Conservation (phyloP, 2,888 invertebrate genomes). For the Parnassius glacialis region DNA sequence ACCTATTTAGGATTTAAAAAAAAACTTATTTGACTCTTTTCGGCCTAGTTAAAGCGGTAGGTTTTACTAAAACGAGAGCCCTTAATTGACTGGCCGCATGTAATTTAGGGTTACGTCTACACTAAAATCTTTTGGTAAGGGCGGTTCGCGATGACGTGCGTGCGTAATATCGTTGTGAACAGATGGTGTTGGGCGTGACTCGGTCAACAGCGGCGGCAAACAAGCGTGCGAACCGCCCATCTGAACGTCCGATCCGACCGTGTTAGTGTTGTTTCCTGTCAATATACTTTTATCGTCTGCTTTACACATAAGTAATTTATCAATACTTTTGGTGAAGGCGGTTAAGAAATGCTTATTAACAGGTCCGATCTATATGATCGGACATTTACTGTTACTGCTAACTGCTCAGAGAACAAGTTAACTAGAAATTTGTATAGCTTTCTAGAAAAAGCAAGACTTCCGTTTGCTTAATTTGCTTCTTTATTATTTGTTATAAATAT, state of each 20-base stretch:
- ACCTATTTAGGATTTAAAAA: no score
- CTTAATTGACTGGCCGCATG: slow-evolving; percentile 16
- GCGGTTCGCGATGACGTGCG: slow-evolving; percentile 55
- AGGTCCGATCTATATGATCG: no score
- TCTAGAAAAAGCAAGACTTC: no score
- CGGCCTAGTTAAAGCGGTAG: no score
- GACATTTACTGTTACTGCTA: no score
- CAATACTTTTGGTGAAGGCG: slow-evolving; percentile 1
- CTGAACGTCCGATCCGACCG: slow-evolving; percentile 14
- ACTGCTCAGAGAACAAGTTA: no score
- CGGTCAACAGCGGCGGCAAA: slow-evolving; percentile 61
- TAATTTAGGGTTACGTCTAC: slow-evolving; percentile 43
- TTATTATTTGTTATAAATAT: no score
- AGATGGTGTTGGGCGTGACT: slow-evolving; percentile 52
- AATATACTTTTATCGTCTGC: slow-evolving; percentile 21
- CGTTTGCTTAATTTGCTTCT: no score
- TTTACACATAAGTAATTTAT: slow-evolving; percentile 15
- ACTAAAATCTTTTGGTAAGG: slow-evolving; percentile 52
- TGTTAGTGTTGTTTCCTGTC: slow-evolving; percentile 24
- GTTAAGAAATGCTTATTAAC: neutral
- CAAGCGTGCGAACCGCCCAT: slow-evolving; percentile 53
- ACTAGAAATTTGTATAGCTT: no score
- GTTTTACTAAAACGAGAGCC: slow-evolving; percentile 11
- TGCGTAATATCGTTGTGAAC: slow-evolving; percentile 60
- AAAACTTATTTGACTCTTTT: no score